Conservation (phyloP, 2,888 invertebrate genomes). For the Leucania comma region DNA sequence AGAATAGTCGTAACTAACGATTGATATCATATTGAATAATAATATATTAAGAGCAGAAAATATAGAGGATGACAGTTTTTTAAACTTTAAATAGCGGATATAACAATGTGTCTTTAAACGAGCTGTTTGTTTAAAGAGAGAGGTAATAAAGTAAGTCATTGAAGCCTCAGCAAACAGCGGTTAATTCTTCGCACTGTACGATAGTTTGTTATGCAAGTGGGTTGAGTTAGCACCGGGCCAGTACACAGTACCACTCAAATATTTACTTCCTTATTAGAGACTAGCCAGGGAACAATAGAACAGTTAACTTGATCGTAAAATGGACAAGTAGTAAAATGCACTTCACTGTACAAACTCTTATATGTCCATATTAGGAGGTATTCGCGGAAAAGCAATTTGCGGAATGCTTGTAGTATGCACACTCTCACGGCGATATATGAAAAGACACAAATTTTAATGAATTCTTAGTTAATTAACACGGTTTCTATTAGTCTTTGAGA, state of each 20-base stretch:
- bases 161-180: conserved; percentile 48
- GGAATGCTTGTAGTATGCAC: conserved; percentile 8
- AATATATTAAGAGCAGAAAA: not conserved
- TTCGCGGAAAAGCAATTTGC: conserved; percentile 19
- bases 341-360: conserved; percentile 43
- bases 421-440: conserved; percentile 25
- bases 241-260: conserved; percentile 81
- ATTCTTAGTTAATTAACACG: conserved; percentile 32
- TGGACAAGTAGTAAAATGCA: conserved; percentile 76
- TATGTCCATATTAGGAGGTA: conserved; percentile 39
- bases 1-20: conserved; percentile 24
- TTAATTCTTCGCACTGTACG: conserved; percentile 60
- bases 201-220: conserved; percentile 71
- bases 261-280: conserved; percentile 89
- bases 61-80: too few relatives aligned
- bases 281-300: conserved; percentile 81
- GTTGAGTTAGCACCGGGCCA: conserved; percentile 73
- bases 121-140: conserved; percentile 6
- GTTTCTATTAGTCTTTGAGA: conserved; percentile 31
- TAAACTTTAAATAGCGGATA: too few relatives aligned
- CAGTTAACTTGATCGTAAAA: conserved; percentile 80
- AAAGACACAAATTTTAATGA: not conserved
- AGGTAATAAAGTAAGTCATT: conserved; percentile 40
- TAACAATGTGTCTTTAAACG: not conserved
- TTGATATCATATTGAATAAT: conserved; percentile 15